phyloP scores from a whole-genome alignment of 2,113 vertebrate genomes.

The Pollachius pollachius region DNA sequence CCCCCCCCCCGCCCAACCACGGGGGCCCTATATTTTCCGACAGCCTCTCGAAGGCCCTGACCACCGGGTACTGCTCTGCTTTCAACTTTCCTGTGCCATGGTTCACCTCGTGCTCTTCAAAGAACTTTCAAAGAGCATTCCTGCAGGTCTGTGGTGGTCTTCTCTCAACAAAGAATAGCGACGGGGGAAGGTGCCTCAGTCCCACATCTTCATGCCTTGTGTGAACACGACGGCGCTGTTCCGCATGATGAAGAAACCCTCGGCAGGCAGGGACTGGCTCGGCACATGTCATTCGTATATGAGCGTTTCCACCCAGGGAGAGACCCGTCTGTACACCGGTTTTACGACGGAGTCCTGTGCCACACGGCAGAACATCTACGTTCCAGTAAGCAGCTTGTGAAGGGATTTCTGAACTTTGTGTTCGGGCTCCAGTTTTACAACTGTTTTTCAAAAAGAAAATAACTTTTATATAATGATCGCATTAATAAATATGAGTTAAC shows the following conservation, averaged over 20 bases:
- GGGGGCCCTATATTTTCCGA: slow-evolving; percentile 16
- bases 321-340: slow-evolving; percentile 41
- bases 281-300: slow-evolving; percentile 52
- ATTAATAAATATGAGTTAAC: not conserved
- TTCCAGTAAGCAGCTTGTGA: slow-evolving; percentile 8
- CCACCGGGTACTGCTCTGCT: slow-evolving; percentile 25
- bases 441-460: too few relatives aligned
- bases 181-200: slow-evolving; percentile 26
- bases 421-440: too few relatives aligned
- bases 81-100: slow-evolving; percentile 26
- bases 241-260: slow-evolving; percentile 31
- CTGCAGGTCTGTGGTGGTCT: slow-evolving; percentile 20
- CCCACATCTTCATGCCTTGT: slow-evolving; percentile 43
- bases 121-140: slow-evolving; percentile 45
- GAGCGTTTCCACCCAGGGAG: slow-evolving; percentile 48
- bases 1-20: not conserved
- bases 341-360: slow-evolving; percentile 33
- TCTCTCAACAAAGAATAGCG: slow-evolving; percentile 2
- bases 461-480: too few relatives aligned
- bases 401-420: not conserved
- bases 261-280: slow-evolving; percentile 69
- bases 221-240: slow-evolving; percentile 54
- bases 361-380: slow-evolving; percentile 18
- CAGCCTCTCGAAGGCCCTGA: not conserved
- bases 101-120: slow-evolving; percentile 51